Percentiles rank a stretch among this genome's conserved stretches.
phyloP scores from a whole-genome alignment of 2,888 invertebrate genomes.

The Pristionchus mayeri region DNA sequence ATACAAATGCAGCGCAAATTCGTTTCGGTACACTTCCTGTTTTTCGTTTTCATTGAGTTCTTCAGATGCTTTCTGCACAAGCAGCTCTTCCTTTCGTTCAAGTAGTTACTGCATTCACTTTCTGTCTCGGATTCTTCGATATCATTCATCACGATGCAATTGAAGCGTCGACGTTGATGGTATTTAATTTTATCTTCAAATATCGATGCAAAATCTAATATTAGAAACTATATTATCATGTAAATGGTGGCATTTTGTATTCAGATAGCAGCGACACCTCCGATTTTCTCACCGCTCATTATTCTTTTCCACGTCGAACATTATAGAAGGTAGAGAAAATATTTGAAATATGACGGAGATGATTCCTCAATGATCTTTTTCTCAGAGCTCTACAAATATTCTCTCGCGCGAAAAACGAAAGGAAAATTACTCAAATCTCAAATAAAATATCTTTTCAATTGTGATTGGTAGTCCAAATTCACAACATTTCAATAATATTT shows the following conservation, averaged over 20 bases:
- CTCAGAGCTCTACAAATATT: background rate
- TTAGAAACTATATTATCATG: too few species aligned
- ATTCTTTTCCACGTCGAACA: too few species aligned
- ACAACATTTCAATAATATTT: too few species aligned
- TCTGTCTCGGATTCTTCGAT: background rate
- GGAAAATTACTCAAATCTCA: too few species aligned
- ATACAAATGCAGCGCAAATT: background rate
- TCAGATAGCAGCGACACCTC: too few species aligned
- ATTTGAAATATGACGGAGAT: background rate
- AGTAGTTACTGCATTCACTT: background rate
- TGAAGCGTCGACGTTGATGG: background rate
- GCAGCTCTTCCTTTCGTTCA: background rate
- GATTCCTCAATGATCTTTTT: background rate
- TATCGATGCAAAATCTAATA: too few species aligned
- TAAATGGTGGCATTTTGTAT: too few species aligned
- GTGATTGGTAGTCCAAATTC: too few species aligned
- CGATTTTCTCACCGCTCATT: too few species aligned
- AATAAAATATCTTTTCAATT: too few species aligned
- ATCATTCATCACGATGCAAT: background rate
- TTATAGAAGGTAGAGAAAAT: background rate
- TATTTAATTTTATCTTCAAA: background rate
- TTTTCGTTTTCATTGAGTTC: background rate
- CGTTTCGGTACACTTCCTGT: background rate
- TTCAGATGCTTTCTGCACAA: background rate
- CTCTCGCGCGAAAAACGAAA: too few species aligned